Evolutionary conservation across 2,888 invertebrate species (phyloP), one percentile per base, ranked within the genome.

Genomic region (Siphlonurus alternatus): DNA sequence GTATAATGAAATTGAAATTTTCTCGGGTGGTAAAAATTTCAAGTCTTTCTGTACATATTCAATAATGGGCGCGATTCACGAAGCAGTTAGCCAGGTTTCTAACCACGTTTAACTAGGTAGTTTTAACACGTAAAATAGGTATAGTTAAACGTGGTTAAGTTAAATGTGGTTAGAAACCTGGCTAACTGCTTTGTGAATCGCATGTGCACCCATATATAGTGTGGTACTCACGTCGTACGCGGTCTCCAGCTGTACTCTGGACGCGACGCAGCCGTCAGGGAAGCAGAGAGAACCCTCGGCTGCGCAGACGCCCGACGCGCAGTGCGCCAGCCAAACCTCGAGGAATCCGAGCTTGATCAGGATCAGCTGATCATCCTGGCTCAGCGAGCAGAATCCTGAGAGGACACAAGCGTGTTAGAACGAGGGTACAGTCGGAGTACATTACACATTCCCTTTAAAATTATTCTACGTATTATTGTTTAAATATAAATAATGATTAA

Each of bases 271-370:
- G 54, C 96, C 96, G 74, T 97, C 94, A 69, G 91, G 89, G 74
- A 96, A 92, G 66, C 93, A 88, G 74, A 97, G 79, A 69, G 85
- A 83, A 62, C 77, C 76, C 25, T 75, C 74, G 62, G 85, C 80
- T 66, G 86, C 83, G 53, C 85, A 85, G 56, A 90, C 88, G 77
- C 93, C 83, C 68, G 88, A 83, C 10, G 92, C 84, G 67, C 90
- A 86, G 72, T 94, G 87, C 61, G 90, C 86, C 69, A 96, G 81
- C 95, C 96, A 97, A 67, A 95, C 86, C 78, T 97, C 97, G 76
- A 95, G 94, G 80, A 98, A 98, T 67, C 96, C 95, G 53, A 87
- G 85, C 81, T 98, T 97, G 73, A 97, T 93, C 69, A 98, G 83
- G 70, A 96, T 93, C 70, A 98, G 82, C 77, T 98, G 97, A 78